Conservation (phyloP, 2,888 invertebrate genomes). For the Galerucella nymphaeae region DNA sequence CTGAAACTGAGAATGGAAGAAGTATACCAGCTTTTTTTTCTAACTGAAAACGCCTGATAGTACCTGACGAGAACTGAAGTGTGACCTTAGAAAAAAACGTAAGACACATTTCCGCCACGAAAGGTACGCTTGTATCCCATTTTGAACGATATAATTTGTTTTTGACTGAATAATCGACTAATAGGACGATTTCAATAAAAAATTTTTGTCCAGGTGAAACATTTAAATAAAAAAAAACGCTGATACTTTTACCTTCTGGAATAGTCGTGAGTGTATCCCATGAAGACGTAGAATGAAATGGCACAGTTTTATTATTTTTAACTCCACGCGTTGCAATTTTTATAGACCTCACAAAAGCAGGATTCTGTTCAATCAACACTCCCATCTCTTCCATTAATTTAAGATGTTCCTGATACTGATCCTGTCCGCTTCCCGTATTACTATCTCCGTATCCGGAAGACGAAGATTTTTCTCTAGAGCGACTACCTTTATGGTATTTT, state of each 20-base stretch:
- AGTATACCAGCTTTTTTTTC: too few species aligned
- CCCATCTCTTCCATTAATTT: slow-evolving; percentile 58
- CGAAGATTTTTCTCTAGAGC: slow-evolving; percentile 53
- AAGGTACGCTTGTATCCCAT: too few species aligned
- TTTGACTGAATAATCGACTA: too few species aligned
- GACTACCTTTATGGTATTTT: slow-evolving; percentile 32
- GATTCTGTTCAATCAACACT: slow-evolving; percentile 61
- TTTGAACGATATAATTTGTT: too few species aligned
- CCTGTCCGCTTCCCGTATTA: slow-evolving; percentile 53
- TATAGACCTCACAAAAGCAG: slow-evolving; percentile 62
- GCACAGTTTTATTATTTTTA: slow-evolving; percentile 54
- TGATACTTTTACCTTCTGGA: slow-evolving; percentile 58
- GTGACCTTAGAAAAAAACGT: too few species aligned
- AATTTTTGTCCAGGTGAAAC: too few species aligned
- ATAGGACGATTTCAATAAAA: too few species aligned
- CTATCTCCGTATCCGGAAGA: slow-evolving; percentile 64
- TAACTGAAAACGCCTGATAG: too few species aligned
- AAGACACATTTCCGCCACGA: too few species aligned
- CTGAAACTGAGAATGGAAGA: too few species aligned
- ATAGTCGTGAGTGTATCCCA: slow-evolving; percentile 63
- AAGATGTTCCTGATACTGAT: slow-evolving; percentile 54
- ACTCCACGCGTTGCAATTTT: slow-evolving; percentile 48
- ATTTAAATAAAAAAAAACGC: too few species aligned
- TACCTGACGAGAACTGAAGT: too few species aligned
- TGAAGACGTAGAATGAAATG: slow-evolving; percentile 54